Evolutionary conservation across 2,797 vertebrate species (phyloP), one percentile per base, ranked within the genome.

Genomic region (Fistularia commersonii): DNA sequence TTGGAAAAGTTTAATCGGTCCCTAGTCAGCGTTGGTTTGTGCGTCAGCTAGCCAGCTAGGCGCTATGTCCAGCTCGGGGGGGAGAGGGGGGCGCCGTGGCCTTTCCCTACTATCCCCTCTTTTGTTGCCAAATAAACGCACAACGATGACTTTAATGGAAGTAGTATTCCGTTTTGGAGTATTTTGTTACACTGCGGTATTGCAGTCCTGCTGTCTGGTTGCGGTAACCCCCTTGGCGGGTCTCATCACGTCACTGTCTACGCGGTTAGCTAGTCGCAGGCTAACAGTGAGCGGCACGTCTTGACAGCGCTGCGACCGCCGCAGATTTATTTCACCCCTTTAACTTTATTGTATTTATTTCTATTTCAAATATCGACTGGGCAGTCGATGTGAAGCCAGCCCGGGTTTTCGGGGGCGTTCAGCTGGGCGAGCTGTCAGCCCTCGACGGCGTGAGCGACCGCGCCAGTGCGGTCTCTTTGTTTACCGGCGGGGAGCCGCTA

Each of bases 61-160:
- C 11, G 72, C 61, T 48, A 61, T n/a, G 42, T 3, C 1, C 33
- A 61, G 61, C 41, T 42, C 14, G 13, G 54, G 54, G 31, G 47
- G 10, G 8, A n/a, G 10, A 40, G 58, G 43, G 48, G 47, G 3
- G 10, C 43, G 40, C 57, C 32, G 54, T 81, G 79, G 79, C 79
- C 83, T 81, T 60, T 32, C 58, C 8, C 36, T 31, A 32, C 43
- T 64, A 7, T 41, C 41, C 73, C 72, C 23, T 23, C 23, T 23
- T 76, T 85, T 87, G 74, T 84, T 79, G 64, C 12, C 52, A 42
- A 44, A 44, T 42, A 23, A 4, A 23, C 23, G 23, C 23, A 23
- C 23, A 23, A 23, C 23, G 2, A 23, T 4, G 23, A 23, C 2
- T 23, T 23, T 23, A 2, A 23, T 23, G 2, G 23, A 23, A 23